phyloP scores from a whole-genome alignment of 2,797 vertebrate species.

The Pseudochirops cupreus region DNA sequence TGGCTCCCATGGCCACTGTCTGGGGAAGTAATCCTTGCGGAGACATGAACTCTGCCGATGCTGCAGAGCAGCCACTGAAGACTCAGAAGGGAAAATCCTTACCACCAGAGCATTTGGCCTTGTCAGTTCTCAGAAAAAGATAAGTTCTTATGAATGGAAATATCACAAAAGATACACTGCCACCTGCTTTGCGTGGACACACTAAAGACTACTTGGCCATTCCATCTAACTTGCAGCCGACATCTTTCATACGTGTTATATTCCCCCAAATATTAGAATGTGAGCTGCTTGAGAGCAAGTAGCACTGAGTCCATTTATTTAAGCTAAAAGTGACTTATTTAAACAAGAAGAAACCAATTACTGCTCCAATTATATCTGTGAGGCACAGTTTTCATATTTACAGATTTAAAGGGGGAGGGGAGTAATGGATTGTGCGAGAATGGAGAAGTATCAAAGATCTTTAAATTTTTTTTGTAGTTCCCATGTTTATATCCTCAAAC shows the following conservation, averaged over 20 bases:
- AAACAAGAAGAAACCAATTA: neutral
- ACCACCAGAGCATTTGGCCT: neutral
- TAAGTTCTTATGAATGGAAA: neutral
- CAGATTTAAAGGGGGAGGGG: neutral
- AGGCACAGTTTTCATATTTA: neutral
- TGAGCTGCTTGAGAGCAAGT: neutral
- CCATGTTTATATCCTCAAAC: neutral
- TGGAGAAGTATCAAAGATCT: neutral
- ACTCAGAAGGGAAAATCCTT: neutral
- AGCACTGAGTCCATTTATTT: neutral
- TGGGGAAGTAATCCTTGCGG: neutral
- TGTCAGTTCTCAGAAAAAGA: neutral
- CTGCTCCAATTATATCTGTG: neutral
- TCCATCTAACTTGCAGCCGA: neutral
- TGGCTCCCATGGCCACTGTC: neutral
- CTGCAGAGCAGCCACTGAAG: neutral
- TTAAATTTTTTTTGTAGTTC: neutral
- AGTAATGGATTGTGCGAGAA: neutral
- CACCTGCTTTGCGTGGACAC: neutral
- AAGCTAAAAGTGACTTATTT: neutral
- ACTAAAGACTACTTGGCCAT: neutral
- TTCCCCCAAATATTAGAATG: neutral
- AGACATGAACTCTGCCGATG: neutral
- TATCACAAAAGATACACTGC: neutral
- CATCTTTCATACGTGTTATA: neutral